phyloP scores from a whole-genome alignment of 2,797 vertebrate genomes.

The Acanthornis magna region DNA sequence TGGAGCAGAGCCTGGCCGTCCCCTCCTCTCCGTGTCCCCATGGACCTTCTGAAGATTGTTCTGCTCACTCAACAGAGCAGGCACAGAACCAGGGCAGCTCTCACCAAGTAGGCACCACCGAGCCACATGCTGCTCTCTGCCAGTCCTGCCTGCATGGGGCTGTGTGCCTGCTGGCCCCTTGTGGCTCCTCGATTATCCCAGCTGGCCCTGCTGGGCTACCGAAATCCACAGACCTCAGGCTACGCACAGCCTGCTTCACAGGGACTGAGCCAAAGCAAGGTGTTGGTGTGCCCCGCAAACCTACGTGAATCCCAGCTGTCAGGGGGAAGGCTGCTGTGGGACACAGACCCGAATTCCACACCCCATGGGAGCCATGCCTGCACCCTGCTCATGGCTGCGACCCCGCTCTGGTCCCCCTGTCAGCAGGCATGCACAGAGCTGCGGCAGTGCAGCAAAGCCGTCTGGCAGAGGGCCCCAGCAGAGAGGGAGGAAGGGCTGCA shows the following conservation, averaged over 20 bases:
- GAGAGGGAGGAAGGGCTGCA: neutral
- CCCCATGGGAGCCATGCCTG: rapidly evolving
- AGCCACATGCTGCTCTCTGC: neutral
- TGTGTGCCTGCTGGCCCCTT: neutral
- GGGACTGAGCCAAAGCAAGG: neutral
- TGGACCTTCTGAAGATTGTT: neutral
- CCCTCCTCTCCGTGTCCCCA: rapidly evolving
- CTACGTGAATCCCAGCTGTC: rapidly evolving
- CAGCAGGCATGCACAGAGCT: neutral
- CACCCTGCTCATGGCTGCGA: neutral
- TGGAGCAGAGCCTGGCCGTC: neutral
- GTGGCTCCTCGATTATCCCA: neutral
- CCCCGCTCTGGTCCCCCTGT: rapidly evolving
- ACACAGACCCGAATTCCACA: neutral
- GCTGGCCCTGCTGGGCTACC: neutral
- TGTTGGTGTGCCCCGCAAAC: neutral
- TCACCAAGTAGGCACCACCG: rapidly evolving
- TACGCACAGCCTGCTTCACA: neutral
- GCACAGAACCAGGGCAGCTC: neutral
- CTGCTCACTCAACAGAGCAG: neutral
- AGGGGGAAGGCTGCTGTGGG: neutral
- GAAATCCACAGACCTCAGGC: neutral
- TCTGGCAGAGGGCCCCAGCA: neutral
- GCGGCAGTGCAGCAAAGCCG: neutral
- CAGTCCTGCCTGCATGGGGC: rapidly evolving